Percentiles rank a stretch among this genome's conserved stretches.
These are phyloP conservation scores for Gymnocephalus cernua DNA, from an alignment of 2,113 vertebrate species.

Conservation along the genomic window DNA sequence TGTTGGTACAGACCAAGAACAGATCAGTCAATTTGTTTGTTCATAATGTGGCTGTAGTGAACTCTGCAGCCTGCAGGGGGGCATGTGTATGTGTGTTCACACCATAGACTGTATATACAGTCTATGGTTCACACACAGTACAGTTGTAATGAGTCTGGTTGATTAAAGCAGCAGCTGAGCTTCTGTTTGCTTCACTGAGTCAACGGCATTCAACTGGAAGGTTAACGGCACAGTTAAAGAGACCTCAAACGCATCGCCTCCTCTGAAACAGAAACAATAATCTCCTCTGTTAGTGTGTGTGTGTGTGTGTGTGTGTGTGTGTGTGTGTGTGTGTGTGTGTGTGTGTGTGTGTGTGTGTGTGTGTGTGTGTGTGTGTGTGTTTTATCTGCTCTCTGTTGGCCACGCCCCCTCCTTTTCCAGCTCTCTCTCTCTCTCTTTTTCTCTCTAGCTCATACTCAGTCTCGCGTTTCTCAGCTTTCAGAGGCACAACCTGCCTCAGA, in stretches of 20 bases:
- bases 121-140: neutral
- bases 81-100: neutral
- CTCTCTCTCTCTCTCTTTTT: slow-evolving; percentile 3
- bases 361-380: slow-evolving; percentile 38
- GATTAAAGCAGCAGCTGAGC: slow-evolving; percentile 46
- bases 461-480: neutral
- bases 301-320: slow-evolving; percentile 4
- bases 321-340: slow-evolving; percentile 22
- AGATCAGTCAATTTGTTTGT: neutral
- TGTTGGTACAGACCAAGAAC: no score
- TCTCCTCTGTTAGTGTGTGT: slow-evolving; percentile 29
- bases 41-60: neutral
- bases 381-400: slow-evolving; percentile 24
- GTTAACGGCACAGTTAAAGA: neutral
- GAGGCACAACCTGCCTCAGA: slow-evolving; percentile 15
- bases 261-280: slow-evolving; percentile 41
- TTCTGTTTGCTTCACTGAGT: slow-evolving; percentile 8
- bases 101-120: no score
- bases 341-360: slow-evolving; percentile 1
- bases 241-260: slow-evolving; percentile 12
- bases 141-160: neutral
- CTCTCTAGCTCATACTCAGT: slow-evolving; percentile 32
- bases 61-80: neutral
- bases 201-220: slow-evolving; percentile 7
- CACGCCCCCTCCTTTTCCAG: slow-evolving; percentile 37